Conservation (phyloP, 2,797 vertebrate genomes). For the Myotis pilosus region DNA sequence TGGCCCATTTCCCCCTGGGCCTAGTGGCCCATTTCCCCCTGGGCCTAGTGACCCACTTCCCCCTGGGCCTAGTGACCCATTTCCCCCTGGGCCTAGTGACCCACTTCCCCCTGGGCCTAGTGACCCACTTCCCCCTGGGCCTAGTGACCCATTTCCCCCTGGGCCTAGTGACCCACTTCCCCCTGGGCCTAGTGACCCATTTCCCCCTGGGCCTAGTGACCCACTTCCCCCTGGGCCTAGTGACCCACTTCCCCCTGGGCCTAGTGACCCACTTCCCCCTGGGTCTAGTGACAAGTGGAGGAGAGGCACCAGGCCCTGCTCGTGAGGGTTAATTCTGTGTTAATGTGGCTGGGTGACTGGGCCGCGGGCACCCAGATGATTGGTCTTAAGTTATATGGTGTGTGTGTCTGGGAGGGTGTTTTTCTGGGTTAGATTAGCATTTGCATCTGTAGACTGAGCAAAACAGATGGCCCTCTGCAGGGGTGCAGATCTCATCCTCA, state of each 20-base stretch:
- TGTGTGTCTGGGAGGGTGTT: neutral
- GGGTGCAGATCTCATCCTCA: neutral
- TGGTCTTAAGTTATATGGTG: no score
- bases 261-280: no score
- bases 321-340: neutral
- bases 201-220: neutral
- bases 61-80: neutral
- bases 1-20: neutral
- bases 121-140: no score
- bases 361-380: neutral
- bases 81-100: no score
- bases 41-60: neutral
- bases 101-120: no score
- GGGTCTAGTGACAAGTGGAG: neutral
- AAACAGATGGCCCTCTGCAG: neutral
- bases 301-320: neutral
- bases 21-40: neutral
- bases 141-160: no score
- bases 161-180: no score
- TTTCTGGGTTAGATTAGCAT: neutral
- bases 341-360: neutral
- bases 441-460: neutral
- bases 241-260: neutral
- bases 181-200: no score
- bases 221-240: no score